Conservation (phyloP, 1,140 invertebrate genomes). For the Philopotamus ludificatus region DNA sequence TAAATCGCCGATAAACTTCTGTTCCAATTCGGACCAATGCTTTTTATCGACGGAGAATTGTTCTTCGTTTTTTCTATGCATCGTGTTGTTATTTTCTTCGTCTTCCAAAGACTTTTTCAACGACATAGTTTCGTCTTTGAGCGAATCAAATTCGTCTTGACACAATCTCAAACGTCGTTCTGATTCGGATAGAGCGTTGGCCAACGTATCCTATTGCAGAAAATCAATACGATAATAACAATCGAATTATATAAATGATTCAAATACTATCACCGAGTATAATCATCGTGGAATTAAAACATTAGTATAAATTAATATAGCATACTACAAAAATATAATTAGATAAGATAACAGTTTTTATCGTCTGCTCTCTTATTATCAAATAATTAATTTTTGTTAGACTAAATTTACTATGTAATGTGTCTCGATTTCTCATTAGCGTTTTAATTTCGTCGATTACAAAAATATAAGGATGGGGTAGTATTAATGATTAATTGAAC, state of each 20-base stretch:
- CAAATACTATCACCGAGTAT: too few relatives aligned
- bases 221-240: constrained; percentile 1
- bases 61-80: constrained; percentile 24
- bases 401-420: too few relatives aligned
- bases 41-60: constrained; percentile 9
- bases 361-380: too few relatives aligned
- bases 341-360: not conserved
- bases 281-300: too few relatives aligned
- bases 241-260: not conserved
- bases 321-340: not conserved
- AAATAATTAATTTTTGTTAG: too few relatives aligned
- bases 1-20: constrained; percentile 9
- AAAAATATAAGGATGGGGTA: too few relatives aligned
- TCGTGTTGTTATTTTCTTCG: constrained; percentile 10
- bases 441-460: too few relatives aligned
- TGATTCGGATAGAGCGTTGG: constrained; percentile 28
- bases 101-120: constrained; percentile 9
- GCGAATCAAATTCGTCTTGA: constrained; percentile 22
- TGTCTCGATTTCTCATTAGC: too few relatives aligned
- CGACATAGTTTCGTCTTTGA: constrained; percentile 20
- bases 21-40: constrained; percentile 13
- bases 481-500: too few relatives aligned
- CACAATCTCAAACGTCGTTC: constrained; percentile 21
- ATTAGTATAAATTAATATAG: not conserved
- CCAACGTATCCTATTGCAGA: constrained; percentile 22